These are phyloP conservation scores for Artibeus lituratus DNA, from an alignment of 2,797 vertebrate species.

Conservation along the genomic window DNA sequence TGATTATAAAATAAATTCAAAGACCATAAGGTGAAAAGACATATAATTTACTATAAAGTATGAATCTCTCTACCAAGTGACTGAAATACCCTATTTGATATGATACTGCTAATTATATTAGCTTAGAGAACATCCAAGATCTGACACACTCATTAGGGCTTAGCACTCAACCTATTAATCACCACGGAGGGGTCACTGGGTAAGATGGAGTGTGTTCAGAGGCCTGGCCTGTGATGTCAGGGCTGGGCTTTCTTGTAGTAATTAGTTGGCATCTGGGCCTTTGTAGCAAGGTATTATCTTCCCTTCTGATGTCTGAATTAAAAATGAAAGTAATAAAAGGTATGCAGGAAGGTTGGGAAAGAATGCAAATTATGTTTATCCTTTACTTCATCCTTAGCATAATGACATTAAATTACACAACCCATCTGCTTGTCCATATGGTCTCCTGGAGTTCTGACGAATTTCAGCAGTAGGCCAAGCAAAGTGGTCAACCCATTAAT, in stretches of 20 bases:
- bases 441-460: slow-evolving; percentile 76
- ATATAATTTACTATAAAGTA: slow-evolving; percentile 61
- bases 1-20: slow-evolving; percentile 40
- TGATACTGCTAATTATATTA: slow-evolving; percentile 79
- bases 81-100: slow-evolving; percentile 65
- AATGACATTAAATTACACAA: slow-evolving; percentile 81
- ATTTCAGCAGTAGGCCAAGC: slow-evolving; percentile 83
- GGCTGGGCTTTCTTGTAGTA: slow-evolving; percentile 77
- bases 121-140: slow-evolving; percentile 77
- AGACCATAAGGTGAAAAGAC: slow-evolving; percentile 56
- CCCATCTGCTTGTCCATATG: slow-evolving; percentile 85
- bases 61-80: slow-evolving; percentile 14
- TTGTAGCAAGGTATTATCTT: slow-evolving; percentile 80
- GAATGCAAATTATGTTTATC: slow-evolving; percentile 84
- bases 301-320: slow-evolving; percentile 72
- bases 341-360: slow-evolving; percentile 75
- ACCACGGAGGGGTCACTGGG: slow-evolving; percentile 75
- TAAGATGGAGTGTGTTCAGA: slow-evolving; percentile 73
- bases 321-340: slow-evolving; percentile 80
- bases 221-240: slow-evolving; percentile 72
- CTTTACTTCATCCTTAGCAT: slow-evolving; percentile 81
- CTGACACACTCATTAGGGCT: slow-evolving; percentile 80
- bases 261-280: slow-evolving; percentile 83
- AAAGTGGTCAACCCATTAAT: slow-evolving; percentile 75
- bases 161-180: slow-evolving; percentile 82